Evolutionary conservation across 2,797 vertebrate genomes (phyloP), one percentile per base, ranked within the genome.

Genomic region (Myripristis jacobus): DNA sequence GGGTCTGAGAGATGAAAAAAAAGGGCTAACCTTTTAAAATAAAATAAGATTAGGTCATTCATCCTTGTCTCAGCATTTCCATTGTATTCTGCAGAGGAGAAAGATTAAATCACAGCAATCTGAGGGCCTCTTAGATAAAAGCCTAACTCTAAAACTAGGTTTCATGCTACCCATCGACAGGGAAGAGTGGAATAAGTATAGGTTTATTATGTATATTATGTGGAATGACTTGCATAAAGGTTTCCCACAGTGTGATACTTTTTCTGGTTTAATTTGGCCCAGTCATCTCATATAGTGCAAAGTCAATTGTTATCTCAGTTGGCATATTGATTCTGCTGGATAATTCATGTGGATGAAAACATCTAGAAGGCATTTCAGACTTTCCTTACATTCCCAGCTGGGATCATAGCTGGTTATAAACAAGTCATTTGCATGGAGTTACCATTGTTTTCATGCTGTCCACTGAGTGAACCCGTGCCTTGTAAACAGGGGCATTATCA

Each of bases 11-110:
- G 75, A 79, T 68, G 51, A 67, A 65, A 31, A 31, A 31, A 31
- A 31, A 69, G 66, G 78, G 55, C 81, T 84, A 88, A 88, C 85
- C 88, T 88, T 90, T 90, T 55, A 54, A 87, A 91, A 81, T 82
- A 77, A 86, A 90, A 77, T 72, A 13, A 85, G 84, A 89, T 88
- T 79, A 82, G 80, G 67, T 73, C 73, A 85, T 87, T 90, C 82
- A 78, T 90, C 79, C 79, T 91, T 83, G 82, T 89, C 82, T 87
- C 78, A 66, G 84, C 41, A 46, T 86, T 87, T 85, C 52, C 48
- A 77, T 75, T 75, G 79, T 75, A 16, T 78, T 73, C 41, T 74
- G 67, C 59, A 18, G 76, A 76, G 68, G 67, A 52, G 54, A 70
- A 58, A 67, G 53, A 76, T 80, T 18, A 70, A 83, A 87, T 88